Evolutionary conservation across 2,888 invertebrate species (phyloP).

Genomic region (Cordilura impudica): DNA sequence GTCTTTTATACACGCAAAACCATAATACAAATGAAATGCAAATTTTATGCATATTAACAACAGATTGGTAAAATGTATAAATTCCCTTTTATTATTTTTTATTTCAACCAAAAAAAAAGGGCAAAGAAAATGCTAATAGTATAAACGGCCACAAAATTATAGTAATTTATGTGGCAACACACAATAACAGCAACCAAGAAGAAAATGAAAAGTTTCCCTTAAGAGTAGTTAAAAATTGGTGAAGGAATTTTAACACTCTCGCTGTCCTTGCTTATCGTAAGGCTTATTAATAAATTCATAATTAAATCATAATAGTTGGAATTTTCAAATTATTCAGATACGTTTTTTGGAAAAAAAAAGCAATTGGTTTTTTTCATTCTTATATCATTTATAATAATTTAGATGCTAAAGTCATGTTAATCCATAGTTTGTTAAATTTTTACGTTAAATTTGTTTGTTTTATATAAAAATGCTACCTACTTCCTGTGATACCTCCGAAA

Average conservation of each 20-base stretch:
- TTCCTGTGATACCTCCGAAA: no score
- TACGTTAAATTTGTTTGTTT: conserved; percentile 4
- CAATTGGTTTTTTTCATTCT: background rate
- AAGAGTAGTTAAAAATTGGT: conserved; percentile 12
- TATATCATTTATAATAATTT: conserved; percentile 22
- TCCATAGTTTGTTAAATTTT: conserved; percentile 7
- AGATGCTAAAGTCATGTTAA: conserved; percentile 16
- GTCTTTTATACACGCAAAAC: conserved; percentile 7
- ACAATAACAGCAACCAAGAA: background rate
- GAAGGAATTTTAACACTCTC: background rate
- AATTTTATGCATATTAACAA: conserved; percentile 54
- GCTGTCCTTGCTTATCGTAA: conserved; percentile 3
- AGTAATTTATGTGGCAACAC: conserved; percentile 26
- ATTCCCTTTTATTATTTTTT: conserved; percentile 6
- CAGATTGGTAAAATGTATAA: conserved; percentile 41
- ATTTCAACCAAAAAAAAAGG: background rate
- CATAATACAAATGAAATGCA: conserved; percentile 45
- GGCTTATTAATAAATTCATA: conserved; percentile 36
- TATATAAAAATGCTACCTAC: no score
- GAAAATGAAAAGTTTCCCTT: conserved; percentile 24
- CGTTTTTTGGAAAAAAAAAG: background rate
- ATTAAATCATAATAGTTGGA: conserved; percentile 16
- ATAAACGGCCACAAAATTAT: conserved; percentile 49
- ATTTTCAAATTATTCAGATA: conserved; percentile 33
- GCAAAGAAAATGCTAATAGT: conserved; percentile 29